A percentile compares a stretch with the other conserved stretches of the same genome.
These are phyloP conservation scores for Brenthis hecate DNA, from an alignment of 2,888 invertebrate species.

Conservation along the genomic window DNA sequence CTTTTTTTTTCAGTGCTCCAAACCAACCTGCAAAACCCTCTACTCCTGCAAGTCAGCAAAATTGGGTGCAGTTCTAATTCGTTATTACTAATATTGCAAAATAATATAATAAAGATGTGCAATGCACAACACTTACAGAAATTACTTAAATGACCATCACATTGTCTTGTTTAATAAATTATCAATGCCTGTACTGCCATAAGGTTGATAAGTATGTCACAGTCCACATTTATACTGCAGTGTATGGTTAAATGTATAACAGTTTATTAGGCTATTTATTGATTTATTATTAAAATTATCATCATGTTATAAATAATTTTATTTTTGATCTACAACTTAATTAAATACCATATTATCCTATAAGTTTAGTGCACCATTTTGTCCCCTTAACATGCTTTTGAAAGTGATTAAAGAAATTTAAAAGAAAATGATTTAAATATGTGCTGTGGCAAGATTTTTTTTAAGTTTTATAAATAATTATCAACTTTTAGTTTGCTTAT, in stretches of 20 bases:
- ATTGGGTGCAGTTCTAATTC: constrained; percentile 77
- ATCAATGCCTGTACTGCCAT: constrained; percentile 26
- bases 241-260: constrained; percentile 8
- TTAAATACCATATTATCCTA: too few relatives aligned
- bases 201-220: constrained; percentile 10
- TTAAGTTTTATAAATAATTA: too few relatives aligned
- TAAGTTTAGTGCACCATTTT: too few relatives aligned
- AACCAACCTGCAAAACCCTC: constrained; percentile 59
- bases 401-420: too few relatives aligned
- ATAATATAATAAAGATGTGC: constrained; percentile 58
- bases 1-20: constrained; percentile 53
- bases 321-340: too few relatives aligned
- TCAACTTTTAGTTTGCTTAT: too few relatives aligned
- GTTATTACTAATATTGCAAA: neutral
- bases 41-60: constrained; percentile 72
- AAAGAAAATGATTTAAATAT: neutral
- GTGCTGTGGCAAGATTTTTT: neutral
- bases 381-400: too few relatives aligned
- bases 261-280: neutral
- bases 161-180: constrained; percentile 17
- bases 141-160: constrained; percentile 58
- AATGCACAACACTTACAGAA: constrained; percentile 73
- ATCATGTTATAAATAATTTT: too few relatives aligned
- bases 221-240: constrained; percentile 1
- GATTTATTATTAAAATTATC: too few relatives aligned